Evolutionary conservation across 2,113 vertebrate species (phyloP).

Genomic region (Scophthalmus maximus): DNA sequence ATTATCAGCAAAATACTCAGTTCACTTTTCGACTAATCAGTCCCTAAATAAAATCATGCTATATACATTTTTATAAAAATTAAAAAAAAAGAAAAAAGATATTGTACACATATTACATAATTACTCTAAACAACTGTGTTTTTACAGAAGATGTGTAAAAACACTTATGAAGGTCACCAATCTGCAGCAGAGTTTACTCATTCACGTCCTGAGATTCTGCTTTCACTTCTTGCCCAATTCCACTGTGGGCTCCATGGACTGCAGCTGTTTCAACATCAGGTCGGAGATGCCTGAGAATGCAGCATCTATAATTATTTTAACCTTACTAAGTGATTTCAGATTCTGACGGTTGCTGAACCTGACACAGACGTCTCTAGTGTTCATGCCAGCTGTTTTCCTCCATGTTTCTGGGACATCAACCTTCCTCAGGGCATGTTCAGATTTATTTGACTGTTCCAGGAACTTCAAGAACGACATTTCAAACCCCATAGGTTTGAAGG

Average conservation of each 20-base stretch:
- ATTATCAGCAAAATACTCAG: constrained; percentile 62
- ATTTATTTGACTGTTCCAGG: constrained; percentile 91
- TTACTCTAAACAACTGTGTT: not conserved
- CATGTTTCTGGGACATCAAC: constrained; percentile 46
- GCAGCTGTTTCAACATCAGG: constrained; percentile 90
- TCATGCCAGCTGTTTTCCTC: constrained; percentile 47
- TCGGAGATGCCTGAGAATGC: constrained; percentile 85
- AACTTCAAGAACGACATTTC: constrained; percentile 97
- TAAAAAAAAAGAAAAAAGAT: too few relatives aligned
- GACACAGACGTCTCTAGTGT: constrained; percentile 80
- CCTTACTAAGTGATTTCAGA: constrained; percentile 85
- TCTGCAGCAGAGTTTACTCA: constrained; percentile 61
- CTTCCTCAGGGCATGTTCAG: constrained; percentile 84
- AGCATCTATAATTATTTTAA: constrained; percentile 90
- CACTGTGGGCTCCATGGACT: constrained; percentile 93
- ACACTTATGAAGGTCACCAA: constrained; percentile 26
- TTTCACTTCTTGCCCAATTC: constrained; percentile 81
- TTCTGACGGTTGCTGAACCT: constrained; percentile 89
- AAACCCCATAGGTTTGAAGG: constrained; percentile 97
- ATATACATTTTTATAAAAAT: constrained; percentile 67
- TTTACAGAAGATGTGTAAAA: constrained; percentile 41
- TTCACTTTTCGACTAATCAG: constrained; percentile 38
- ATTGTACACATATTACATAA: constrained; percentile 52
- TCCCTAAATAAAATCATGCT: constrained; percentile 91
- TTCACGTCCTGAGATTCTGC: constrained; percentile 82